Base-by-base conservation (phyloP, 2,888 invertebrate species). In the Trichacis sp. region DNA sequence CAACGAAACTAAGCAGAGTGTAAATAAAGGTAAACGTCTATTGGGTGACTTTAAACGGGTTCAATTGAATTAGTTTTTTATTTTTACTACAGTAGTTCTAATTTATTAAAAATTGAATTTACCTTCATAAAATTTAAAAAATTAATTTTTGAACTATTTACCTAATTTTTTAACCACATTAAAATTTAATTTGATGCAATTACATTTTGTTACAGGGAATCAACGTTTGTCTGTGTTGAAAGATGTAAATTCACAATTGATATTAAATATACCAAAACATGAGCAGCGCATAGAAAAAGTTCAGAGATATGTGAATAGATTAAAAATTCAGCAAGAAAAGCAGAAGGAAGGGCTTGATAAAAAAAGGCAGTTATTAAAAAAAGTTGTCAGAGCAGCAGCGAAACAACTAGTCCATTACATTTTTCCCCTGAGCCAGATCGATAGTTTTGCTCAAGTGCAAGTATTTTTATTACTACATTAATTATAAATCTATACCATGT, bases 381-480 rank as follows among this genome's bases (percentile, higher is more conserved):
- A 86, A 71, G 82, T 88, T 15, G 87, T 88, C 4, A 85, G 88
- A 60, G 82, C 85, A 46, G 86, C 89, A 69, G 87, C 91, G 40
- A 85, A 89, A 59, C 89, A 92, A 77, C 84, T 92, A 52, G 87
- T 90, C 38, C 86, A 89, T 58, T 90, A 88, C 74, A 89, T 93
- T 75, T 93, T 93, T 84, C 92, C 92, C 4, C 89, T 93, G 64
- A 82, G 84, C 15, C 84, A 86, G 77, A 85, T 88, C 60, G 86
- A 87, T 74, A 56, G 46, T 33, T 86, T 87, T 38, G 78, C 80
- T 40, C 12, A 3, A 24, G 24, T 8, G 24, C 8, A 8, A 24
- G 24, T 24, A 5, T 24, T 46, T 55, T 14, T 50, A 11, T 48
- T 15, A 58, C 46, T 24, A 51, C 24, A 24, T 24, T 24, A 24